These are phyloP conservation scores for Clavelina lepadiformis DNA, from an alignment of 23 tunicate species.

Conservation along the genomic window DNA sequence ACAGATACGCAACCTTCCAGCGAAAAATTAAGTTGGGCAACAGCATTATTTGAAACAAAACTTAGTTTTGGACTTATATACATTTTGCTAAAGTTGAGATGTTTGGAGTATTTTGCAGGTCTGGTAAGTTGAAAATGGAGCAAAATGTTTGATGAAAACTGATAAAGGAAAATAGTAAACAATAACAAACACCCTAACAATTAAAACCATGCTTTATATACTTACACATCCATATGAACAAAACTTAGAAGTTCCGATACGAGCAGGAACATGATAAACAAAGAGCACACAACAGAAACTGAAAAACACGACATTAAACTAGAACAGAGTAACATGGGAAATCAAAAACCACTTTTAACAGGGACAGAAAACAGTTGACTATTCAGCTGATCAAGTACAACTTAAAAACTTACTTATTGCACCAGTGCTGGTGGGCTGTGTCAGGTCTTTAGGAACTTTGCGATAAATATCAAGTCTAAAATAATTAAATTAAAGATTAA, in stretches of 20 bases:
- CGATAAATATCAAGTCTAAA: constrained; percentile 95
- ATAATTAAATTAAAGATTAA: too few relatives aligned
- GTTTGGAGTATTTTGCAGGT: too few relatives aligned
- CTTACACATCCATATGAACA: constrained; percentile 81
- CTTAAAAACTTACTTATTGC: constrained; percentile 62
- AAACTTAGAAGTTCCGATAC: constrained; percentile 86
- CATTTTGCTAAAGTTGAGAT: too few relatives aligned
- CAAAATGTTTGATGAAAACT: too few relatives aligned
- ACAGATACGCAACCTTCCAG: too few relatives aligned
- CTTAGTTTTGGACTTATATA: too few relatives aligned
- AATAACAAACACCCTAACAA: background rate
- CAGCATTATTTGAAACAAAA: too few relatives aligned
- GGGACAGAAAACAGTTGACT: background rate
- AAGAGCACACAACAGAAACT: constrained; percentile 86
- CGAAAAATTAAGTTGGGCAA: too few relatives aligned
- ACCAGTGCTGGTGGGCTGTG: constrained; percentile 97
- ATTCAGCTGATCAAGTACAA: background rate
- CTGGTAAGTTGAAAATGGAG: too few relatives aligned
- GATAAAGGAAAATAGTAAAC: background rate
- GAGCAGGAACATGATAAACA: constrained; percentile 89
- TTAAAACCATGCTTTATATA: constrained; percentile 1
- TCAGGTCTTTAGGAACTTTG: constrained; percentile 98
- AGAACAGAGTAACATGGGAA: background rate
- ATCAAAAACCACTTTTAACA: background rate
- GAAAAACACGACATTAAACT: constrained; percentile 16